Percentiles rank a stretch among this genome's conserved stretches.
Conservation (phyloP, 2,888 invertebrate genomes). For the Drosophila formosana region DNA sequence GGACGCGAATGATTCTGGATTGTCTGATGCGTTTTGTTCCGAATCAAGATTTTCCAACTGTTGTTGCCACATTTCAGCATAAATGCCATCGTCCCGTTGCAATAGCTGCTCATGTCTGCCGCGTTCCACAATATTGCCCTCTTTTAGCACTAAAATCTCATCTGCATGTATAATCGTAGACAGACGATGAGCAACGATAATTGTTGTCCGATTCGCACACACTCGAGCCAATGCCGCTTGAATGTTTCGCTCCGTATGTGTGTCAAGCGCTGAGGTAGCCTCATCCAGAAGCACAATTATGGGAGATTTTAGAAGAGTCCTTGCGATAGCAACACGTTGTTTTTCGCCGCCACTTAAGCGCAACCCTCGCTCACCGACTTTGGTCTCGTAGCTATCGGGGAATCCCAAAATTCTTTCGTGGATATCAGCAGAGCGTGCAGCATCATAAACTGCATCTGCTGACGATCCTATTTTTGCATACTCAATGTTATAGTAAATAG, state of each 20-base stretch:
- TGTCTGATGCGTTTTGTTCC: conserved; percentile 52
- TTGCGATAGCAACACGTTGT: conserved; percentile 98
- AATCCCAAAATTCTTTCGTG: conserved; percentile 96
- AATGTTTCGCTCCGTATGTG: conserved; percentile 97
- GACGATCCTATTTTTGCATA: conserved; percentile 93
- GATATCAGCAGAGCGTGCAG: conserved; percentile 96
- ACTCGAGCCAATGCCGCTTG: conserved; percentile 94
- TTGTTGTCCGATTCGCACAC: conserved; percentile 94
- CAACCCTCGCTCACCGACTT: conserved; percentile 97
- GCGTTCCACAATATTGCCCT: conserved; percentile 95
- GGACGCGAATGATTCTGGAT: conserved; percentile 17
- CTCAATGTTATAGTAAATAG: conserved; percentile 96
- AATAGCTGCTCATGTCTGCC: conserved; percentile 91
- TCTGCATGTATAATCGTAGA: conserved; percentile 98
- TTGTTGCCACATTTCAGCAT: conserved; percentile 97
- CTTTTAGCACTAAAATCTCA: conserved; percentile 96
- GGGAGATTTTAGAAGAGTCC: conserved; percentile 97
- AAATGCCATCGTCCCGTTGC: conserved; percentile 89
- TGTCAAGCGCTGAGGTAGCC: conserved; percentile 97
- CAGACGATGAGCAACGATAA: conserved; percentile 97
- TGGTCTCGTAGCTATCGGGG: conserved; percentile 94
- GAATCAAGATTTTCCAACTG: conserved; percentile 87
- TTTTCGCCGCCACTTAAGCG: conserved; percentile 99
- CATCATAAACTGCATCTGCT: conserved; percentile 93
- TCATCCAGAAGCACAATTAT: conserved; percentile 96